phyloP scores from a whole-genome alignment of 2,113 vertebrate genomes.

The Thunnus thynnus region DNA sequence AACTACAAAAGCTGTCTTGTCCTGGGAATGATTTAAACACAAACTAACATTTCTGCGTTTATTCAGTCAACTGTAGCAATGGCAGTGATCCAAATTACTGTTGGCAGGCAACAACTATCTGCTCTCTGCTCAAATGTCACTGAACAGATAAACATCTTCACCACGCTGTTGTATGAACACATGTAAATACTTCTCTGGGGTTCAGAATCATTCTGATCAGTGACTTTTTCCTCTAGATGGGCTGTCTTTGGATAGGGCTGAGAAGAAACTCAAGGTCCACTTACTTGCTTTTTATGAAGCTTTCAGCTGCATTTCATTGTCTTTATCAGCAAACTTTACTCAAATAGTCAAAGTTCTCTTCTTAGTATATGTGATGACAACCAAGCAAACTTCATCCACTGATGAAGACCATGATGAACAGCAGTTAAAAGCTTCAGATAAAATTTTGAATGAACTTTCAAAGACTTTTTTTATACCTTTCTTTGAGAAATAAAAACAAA shows the following conservation, averaged over 20 bases:
- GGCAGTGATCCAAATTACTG: background rate
- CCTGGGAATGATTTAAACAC: background rate
- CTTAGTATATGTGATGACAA: background rate
- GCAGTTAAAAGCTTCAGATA: no score
- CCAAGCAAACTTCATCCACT: background rate
- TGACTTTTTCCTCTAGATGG: background rate
- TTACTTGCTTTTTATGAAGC: background rate
- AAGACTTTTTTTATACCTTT: no score
- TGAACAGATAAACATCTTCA: background rate
- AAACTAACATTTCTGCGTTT: background rate
- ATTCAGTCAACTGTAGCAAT: background rate
- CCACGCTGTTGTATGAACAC: no score
- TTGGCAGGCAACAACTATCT: background rate
- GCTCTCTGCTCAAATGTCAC: background rate
- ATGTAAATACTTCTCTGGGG: no score
- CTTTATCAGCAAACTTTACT: background rate
- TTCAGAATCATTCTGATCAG: background rate
- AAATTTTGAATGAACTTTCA: no score
- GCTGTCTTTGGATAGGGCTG: no score
- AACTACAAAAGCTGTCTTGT: background rate
- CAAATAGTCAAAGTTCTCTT: background rate
- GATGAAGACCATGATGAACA: no score
- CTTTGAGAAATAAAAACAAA: no score
- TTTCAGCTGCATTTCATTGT: background rate
- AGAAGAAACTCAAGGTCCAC: background rate